Conservation (phyloP, 2,113 vertebrate genomes). For the Rhipidura dahli region DNA sequence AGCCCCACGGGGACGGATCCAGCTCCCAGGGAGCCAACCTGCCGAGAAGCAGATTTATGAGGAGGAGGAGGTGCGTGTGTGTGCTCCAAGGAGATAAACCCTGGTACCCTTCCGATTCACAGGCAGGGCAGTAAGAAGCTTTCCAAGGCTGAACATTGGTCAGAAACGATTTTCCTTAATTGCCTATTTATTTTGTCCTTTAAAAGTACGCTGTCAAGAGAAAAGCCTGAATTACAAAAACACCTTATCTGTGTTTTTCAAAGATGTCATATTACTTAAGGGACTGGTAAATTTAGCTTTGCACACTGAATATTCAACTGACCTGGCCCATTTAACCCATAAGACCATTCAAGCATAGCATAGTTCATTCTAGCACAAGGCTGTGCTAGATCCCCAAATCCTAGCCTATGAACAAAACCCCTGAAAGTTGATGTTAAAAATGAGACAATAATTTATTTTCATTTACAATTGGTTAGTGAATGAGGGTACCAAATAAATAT, state of each 20-base stretch:
- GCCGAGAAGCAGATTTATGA: background rate
- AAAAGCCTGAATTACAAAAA: background rate
- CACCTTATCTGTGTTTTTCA: background rate
- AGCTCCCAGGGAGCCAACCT: background rate
- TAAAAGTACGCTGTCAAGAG: background rate
- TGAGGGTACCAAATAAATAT: background rate
- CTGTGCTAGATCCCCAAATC: background rate
- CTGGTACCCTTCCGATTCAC: background rate
- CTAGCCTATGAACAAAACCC: background rate
- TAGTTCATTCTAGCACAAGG: background rate
- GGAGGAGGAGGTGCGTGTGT: rapidly evolving
- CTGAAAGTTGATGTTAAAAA: background rate
- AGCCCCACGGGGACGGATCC: background rate
- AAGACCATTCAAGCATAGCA: background rate
- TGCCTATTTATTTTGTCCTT: background rate
- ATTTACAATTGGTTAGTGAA: background rate
- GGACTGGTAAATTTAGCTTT: background rate
- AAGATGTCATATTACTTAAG: background rate
- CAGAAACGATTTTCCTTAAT: background rate
- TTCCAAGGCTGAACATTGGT: background rate
- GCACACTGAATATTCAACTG: background rate
- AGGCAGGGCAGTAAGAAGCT: background rate
- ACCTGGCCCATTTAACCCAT: background rate
- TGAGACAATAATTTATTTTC: background rate
- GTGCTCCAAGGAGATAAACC: background rate